Evolutionary conservation across 2,113 vertebrate species (phyloP).

Genomic region (Lepidothrix coronata): DNA sequence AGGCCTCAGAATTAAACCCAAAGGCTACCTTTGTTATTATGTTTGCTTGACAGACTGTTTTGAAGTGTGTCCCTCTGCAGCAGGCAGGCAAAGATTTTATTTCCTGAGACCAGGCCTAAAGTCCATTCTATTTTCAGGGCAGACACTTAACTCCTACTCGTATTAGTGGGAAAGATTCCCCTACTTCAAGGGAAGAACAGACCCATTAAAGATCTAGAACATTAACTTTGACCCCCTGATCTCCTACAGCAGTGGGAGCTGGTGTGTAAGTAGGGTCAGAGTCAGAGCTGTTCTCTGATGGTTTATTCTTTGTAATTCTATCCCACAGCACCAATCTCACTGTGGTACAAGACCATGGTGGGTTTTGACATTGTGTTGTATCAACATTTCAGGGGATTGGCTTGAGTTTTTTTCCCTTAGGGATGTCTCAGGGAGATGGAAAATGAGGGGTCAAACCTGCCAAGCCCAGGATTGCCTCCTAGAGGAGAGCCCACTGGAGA

Average conservation of each 20-base stretch:
- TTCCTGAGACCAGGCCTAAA: background rate
- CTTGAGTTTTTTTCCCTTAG: background rate
- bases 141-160: background rate
- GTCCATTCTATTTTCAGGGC: background rate
- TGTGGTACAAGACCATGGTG: accelerated
- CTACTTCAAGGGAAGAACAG: background rate
- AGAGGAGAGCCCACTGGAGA: background rate
- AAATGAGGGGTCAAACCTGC: background rate
- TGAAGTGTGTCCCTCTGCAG: background rate
- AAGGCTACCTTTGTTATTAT: background rate
- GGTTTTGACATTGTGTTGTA: background rate
- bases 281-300: background rate
- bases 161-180: background rate
- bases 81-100: background rate
- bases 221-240: background rate
- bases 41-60: background rate
- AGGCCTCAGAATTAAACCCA: background rate
- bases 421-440: background rate
- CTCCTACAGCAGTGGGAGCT: background rate
- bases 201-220: background rate
- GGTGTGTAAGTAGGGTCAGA: accelerated
- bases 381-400: background rate
- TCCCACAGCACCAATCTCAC: background rate
- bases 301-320: background rate
- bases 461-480: background rate